phyloP scores from a whole-genome alignment of 2,797 vertebrate species.

The Jordanella pulchra region DNA sequence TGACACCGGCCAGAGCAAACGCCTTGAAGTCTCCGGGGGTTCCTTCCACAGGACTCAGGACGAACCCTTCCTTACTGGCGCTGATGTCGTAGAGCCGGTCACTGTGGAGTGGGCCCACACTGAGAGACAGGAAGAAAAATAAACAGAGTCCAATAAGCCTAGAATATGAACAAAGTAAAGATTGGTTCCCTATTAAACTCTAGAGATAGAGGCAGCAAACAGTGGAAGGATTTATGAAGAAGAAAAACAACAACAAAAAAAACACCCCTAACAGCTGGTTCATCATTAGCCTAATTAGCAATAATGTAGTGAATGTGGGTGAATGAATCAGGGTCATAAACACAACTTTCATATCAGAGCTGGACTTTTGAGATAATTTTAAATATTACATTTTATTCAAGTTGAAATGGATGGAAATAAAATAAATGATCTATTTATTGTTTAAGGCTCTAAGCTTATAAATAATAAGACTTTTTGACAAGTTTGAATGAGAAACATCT shows the following conservation, averaged over 20 bases:
- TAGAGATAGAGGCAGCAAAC: background rate
- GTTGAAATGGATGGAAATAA: too few relatives aligned
- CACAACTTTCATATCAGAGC: background rate
- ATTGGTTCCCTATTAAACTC: background rate
- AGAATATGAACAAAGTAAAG: background rate
- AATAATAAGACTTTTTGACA: background rate
- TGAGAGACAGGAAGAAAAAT: slow-evolving; percentile 50
- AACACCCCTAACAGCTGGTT: background rate
- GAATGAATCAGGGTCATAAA: background rate
- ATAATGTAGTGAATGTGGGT: background rate
- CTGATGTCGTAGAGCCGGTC: slow-evolving; percentile 89
- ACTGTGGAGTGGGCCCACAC: slow-evolving; percentile 95
- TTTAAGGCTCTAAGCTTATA: too few relatives aligned
- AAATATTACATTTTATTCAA: too few relatives aligned
- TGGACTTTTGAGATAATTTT: background rate
- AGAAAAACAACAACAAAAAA: background rate
- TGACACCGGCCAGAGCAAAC: slow-evolving; percentile 94
- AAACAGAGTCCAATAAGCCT: background rate
- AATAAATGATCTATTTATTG: too few relatives aligned
- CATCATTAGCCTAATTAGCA: background rate
- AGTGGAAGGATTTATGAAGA: background rate
- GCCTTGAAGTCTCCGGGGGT: slow-evolving; percentile 93
- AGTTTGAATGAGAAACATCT: background rate
- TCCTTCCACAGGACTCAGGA: slow-evolving; percentile 90
- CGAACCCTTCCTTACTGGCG: slow-evolving; percentile 94